These are phyloP conservation scores for Paramormyrops kingsleyae DNA, from an alignment of 2,113 vertebrate genomes.

Conservation along the genomic window DNA sequence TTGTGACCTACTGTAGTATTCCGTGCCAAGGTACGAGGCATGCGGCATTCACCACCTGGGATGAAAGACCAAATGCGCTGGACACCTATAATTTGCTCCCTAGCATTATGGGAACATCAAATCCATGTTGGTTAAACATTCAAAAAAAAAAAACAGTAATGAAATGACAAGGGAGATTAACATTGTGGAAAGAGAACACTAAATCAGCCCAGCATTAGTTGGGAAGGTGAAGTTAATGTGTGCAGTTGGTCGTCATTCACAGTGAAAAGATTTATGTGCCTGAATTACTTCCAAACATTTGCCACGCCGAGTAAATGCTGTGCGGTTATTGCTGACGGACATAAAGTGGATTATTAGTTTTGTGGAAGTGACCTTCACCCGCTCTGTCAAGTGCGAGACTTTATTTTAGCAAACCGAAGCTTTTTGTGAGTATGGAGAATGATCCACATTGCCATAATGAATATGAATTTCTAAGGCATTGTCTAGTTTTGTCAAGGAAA, in stretches of 20 bases:
- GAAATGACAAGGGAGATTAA: neutral
- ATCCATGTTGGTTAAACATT: neutral
- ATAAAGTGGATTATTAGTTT: slow-evolving; percentile 4
- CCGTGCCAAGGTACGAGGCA: neutral
- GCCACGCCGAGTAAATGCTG: slow-evolving; percentile 7
- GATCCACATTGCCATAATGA: slow-evolving; percentile 11
- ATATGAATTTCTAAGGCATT: slow-evolving; percentile 4
- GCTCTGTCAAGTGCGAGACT: slow-evolving; percentile 11
- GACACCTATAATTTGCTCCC: neutral
- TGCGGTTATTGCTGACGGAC: neutral
- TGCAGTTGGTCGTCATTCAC: neutral
- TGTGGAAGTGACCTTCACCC: slow-evolving; percentile 13
- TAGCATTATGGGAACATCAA: neutral
- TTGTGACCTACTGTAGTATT: neutral
- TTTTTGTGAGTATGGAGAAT: slow-evolving; percentile 8
- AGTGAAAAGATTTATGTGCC: slow-evolving; percentile 12
- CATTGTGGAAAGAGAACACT: slow-evolving; percentile 11
- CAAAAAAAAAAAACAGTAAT: neutral
- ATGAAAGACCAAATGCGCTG: neutral
- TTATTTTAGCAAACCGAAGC: slow-evolving; percentile 3
- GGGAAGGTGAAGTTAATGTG: neutral
- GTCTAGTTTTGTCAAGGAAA: slow-evolving; percentile 2
- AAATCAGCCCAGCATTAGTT: slow-evolving; percentile 2
- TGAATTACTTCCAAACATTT: slow-evolving; percentile 1
- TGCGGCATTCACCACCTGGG: neutral